Base-by-base conservation (phyloP, 2,113 vertebrate species). In the Brachypodius melanocephalos region DNA sequence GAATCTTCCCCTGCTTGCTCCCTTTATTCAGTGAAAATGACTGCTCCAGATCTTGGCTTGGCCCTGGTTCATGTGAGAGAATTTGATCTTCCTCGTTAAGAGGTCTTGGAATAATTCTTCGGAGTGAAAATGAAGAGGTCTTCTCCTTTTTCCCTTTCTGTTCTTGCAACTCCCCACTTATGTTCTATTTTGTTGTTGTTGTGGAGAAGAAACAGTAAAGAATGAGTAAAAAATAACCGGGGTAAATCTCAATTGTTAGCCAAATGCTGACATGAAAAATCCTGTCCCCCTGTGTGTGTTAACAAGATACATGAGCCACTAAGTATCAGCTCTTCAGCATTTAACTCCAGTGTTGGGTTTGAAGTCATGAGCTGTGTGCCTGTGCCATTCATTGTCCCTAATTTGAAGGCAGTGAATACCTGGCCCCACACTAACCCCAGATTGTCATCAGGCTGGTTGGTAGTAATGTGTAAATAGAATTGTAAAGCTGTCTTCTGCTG, bases 401-500 rank as follows among this genome's bases (percentile, higher is more conserved):
- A 69, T 78, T 92, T 90, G 67, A 87, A 91, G 75, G 82, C 9
- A 82, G 57, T 58, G 80, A 90, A 90, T 75, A 95, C 62, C 91
- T 96, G 85, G 74, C 85, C 57, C 89, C 73, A 68, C 62, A 38
- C 85, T 90, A 93, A 81, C 82, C 74, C 91, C 68, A 74, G 51
- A 82, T 93, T 80, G 95, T 61, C 61, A 93, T 72, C 69, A 69
- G 88, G 73, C 65, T 96, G 62, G 78, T 57, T 95, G 89, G 78
- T 92, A 94, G 76, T 78, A 95, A 90, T 85, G 77, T 66, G 59
- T 93, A 74, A 86, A 95, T 91, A 76, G 66, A 93, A 71, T 77
- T 81, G 55, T 82, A 91, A 94, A 85, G 54, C 81, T 93, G 12
- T 95, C 88, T 93, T 87, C 58, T 79, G 42, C 62, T 94, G 93